These are phyloP conservation scores for Pseudanteris insignis DNA, from an alignment of 2,888 invertebrate species.

Conservation along the genomic window DNA sequence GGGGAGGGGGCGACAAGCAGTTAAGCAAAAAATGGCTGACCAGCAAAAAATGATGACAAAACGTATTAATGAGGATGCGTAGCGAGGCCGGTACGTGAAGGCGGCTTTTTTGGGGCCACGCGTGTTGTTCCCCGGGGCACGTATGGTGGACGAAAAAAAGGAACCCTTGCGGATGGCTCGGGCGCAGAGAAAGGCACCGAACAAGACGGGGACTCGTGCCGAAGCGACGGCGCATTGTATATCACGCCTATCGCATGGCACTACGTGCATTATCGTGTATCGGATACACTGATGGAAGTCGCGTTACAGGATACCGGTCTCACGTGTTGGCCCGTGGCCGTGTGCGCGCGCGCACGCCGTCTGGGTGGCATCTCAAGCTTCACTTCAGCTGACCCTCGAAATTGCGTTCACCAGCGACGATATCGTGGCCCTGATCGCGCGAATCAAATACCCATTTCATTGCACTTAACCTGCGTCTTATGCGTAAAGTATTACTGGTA, in stretches of 20 bases:
- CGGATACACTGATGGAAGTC: constrained; percentile 40
- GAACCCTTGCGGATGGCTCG: constrained; percentile 15
- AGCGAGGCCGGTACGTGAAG: constrained; percentile 7
- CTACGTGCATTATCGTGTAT: constrained; percentile 43
- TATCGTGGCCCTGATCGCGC: too few species aligned
- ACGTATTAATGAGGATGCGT: constrained; percentile 30
- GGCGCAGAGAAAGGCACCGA: constrained; percentile 11
- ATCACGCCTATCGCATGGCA: constrained; percentile 43
- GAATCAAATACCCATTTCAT: too few species aligned
- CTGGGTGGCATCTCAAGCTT: constrained; percentile 24
- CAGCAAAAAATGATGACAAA: constrained; percentile 19
- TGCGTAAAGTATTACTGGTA: too few species aligned
- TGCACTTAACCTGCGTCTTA: too few species aligned
- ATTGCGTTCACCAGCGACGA: too few species aligned
- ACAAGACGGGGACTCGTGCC: constrained; percentile 47
- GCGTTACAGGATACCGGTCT: constrained; percentile 33
- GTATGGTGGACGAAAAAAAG: constrained; percentile 28
- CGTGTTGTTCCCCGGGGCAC: constrained; percentile 24
- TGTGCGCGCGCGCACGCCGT: neutral
- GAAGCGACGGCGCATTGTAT: constrained; percentile 46
- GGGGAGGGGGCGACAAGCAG: constrained; percentile 13
- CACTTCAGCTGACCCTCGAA: too few species aligned
- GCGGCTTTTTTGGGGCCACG: constrained; percentile 7
- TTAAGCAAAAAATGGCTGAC: constrained; percentile 13
- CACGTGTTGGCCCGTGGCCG: constrained; percentile 19